Base-by-base conservation (phyloP, 2,888 invertebrate species). In the Acrocyrtus sp. region DNA sequence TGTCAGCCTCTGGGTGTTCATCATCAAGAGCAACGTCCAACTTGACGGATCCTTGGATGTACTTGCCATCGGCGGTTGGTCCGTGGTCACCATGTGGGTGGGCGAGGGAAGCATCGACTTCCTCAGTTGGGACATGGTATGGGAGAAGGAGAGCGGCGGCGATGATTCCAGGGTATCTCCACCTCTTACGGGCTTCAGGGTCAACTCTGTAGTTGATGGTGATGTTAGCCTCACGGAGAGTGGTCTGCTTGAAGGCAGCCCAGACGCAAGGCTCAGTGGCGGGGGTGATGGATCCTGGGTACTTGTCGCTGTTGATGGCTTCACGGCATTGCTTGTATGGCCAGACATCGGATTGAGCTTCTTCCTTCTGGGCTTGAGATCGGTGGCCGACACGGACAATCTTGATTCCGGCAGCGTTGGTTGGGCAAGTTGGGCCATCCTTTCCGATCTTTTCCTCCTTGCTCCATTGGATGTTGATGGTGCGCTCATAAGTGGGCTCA, bases 121-220 rank as follows among this genome's bases (percentile, higher is more conserved):
- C 69, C 6, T 78, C 78, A 21, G 47, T 61, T 21, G 78, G 75
- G 19, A 79, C 79, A 67, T 74, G 76, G 66, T 80, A 79, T 56
- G 80, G 80, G 65, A 79, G 65, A 24, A 80, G 66, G 65, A 80
- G 50, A 29, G 77, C 75, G 43, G 80, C 80, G 48, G 76, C 57
- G 43, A 77, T 61, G 27, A 74, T 73, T 65, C 77, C 78, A 43
- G 80, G 80, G 39, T 78, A 77, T 60, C 67, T 79, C 80, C 80
- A 80, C 53, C 80, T 65, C 61, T 77, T 77, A 41, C 80, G 77
- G 60, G 80, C 79, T 62, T 79, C 80, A 21, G 76, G 67, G 69
- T 78, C 78, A 39, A 80, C 74, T 72, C 77, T 77, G 79, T 80
- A 80, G 61, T 77, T 78, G 72, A 80, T 75, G 69, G 80, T 80